A percentile compares a stretch with the other conserved stretches of the same genome.
Evolutionary conservation across 2,113 vertebrate genomes (phyloP).

Genomic region (Nanorana parkeri): DNA sequence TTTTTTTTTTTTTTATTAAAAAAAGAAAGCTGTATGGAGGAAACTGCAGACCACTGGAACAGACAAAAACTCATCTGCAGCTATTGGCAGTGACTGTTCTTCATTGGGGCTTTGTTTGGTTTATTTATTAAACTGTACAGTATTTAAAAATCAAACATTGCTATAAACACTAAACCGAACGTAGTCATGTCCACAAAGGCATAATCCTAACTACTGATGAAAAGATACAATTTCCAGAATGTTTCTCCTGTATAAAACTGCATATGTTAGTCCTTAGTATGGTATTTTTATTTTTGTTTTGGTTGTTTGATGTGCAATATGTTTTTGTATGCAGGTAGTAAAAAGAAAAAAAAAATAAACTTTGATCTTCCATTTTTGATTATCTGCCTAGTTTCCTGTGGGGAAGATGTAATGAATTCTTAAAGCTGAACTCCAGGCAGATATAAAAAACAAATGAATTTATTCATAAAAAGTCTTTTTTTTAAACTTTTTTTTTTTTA

Average conservation of each 20-base stretch:
- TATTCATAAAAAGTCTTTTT: no score
- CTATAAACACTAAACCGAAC: slow-evolving; percentile 92
- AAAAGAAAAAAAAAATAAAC: slow-evolving; percentile 92
- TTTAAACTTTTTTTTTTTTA: no score
- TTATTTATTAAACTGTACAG: slow-evolving; percentile 99
- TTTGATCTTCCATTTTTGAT: slow-evolving; percentile 96
- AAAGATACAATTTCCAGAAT: slow-evolving; percentile 94
- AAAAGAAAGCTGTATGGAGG: slow-evolving; percentile 79
- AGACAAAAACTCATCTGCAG: slow-evolving; percentile 84
- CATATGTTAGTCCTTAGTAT: slow-evolving; percentile 85
- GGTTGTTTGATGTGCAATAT: slow-evolving; percentile 99
- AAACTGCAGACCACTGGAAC: slow-evolving; percentile 82
- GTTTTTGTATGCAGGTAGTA: slow-evolving; percentile 99
- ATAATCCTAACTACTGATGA: slow-evolving; percentile 98
- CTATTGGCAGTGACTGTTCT: slow-evolving; percentile 91
- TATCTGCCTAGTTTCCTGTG: slow-evolving; percentile 64
- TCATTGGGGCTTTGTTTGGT: slow-evolving; percentile 92
- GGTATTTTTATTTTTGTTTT: slow-evolving; percentile 90
- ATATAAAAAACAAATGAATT: no score
- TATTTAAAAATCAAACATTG: slow-evolving; percentile 97
- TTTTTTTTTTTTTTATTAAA: slow-evolving; percentile 41
- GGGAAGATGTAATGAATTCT: slow-evolving; percentile 29
- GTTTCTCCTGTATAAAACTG: slow-evolving; percentile 86
- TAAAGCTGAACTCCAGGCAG: not conserved
- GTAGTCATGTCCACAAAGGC: slow-evolving; percentile 85